These are phyloP conservation scores for Pelecanus crispus DNA, from an alignment of 2,113 vertebrate species.

Conservation along the genomic window DNA sequence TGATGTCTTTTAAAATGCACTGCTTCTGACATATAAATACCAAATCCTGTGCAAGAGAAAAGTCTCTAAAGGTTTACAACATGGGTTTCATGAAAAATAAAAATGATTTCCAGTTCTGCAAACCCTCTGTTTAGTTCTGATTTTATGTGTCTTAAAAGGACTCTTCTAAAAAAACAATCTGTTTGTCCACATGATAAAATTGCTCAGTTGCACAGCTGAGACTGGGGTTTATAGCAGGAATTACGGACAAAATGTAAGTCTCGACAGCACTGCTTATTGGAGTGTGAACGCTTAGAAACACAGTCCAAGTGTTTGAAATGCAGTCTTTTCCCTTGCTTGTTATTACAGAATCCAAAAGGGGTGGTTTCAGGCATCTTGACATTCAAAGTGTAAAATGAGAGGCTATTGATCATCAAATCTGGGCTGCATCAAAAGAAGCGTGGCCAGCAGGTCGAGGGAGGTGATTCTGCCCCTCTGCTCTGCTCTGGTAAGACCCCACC, in stretches of 20 bases:
- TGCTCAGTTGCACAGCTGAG: background rate
- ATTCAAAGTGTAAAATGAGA: background rate
- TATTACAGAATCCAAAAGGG: background rate
- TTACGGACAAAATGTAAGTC: background rate
- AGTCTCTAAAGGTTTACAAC: background rate
- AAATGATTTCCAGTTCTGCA: background rate
- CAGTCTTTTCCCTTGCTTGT: background rate
- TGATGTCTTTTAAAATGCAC: background rate
- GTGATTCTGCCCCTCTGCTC: no score
- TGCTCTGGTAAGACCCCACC: no score
- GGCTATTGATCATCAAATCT: background rate
- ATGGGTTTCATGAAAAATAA: background rate
- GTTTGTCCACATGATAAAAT: background rate
- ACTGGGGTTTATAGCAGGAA: background rate
- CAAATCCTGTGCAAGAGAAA: background rate
- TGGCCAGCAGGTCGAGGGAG: no score
- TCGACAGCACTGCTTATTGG: background rate
- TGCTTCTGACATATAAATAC: background rate
- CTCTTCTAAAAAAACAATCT: background rate
- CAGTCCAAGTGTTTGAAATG: background rate
- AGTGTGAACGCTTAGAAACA: background rate
- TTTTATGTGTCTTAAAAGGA: background rate
- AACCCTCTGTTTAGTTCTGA: background rate
- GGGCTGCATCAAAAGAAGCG: no score
- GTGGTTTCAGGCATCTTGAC: background rate